Evolutionary conservation across 53 echinoderm and acorn worm species (phyloP).

Genomic region (Glandiceps talaboti): DNA sequence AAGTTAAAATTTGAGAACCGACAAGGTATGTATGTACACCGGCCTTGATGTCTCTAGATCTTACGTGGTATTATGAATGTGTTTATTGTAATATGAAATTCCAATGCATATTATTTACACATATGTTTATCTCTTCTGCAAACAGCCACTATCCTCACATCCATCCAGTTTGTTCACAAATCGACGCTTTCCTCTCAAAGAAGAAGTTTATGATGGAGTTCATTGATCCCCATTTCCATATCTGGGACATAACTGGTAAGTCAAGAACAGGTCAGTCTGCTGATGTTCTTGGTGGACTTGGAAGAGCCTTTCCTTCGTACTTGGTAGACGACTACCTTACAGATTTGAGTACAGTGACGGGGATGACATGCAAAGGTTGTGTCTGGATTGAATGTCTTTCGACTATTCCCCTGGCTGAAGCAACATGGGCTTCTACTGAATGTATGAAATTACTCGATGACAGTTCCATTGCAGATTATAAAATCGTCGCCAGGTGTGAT

Average conservation of each 20-base stretch:
- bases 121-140: no score
- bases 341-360: not conserved
- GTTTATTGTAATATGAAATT: no score
- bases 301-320: not conserved
- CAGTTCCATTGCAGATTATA: not conserved
- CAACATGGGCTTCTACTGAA: not conserved
- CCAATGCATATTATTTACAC: no score
- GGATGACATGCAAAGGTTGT: not conserved
- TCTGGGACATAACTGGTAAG: not conserved
- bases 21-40: no score
- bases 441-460: not conserved
- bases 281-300: not conserved
- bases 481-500: not conserved
- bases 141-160: no score
- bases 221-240: not conserved
- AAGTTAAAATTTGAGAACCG: no score
- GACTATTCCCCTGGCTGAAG: not conserved
- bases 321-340: not conserved
- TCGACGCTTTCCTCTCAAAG: no score
- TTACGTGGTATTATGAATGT: no score
- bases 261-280: not conserved
- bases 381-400: not conserved
- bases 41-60: no score
- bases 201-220: not conserved
- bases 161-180: no score